Percentiles rank a stretch among this genome's conserved stretches.
Evolutionary conservation across 2,113 vertebrate species (phyloP).

Genomic region (Sebastes fasciatus): DNA sequence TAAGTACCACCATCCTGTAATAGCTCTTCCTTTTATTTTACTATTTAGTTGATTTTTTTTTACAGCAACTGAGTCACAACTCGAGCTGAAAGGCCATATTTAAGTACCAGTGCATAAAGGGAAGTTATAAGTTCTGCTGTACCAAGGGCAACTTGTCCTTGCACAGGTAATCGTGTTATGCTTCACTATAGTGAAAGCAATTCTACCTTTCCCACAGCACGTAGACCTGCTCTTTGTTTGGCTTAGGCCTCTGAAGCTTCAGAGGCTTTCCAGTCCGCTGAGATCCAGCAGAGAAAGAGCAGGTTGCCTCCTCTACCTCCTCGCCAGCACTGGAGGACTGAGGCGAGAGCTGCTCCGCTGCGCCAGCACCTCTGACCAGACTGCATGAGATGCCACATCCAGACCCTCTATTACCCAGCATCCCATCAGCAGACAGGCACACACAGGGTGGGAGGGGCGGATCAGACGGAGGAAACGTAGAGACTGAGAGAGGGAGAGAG

Average conservation of each 20-base stretch:
- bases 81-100: background rate
- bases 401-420: slow-evolving; percentile 13
- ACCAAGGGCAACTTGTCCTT: slow-evolving; percentile 15
- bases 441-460: slow-evolving; percentile 29
- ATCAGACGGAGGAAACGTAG: slow-evolving; percentile 34
- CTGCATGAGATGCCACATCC: slow-evolving; percentile 39
- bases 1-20: background rate
- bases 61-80: background rate
- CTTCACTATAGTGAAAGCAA: slow-evolving; percentile 15
- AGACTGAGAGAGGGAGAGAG: slow-evolving; percentile 21
- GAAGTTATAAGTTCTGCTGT: background rate
- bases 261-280: slow-evolving; percentile 45
- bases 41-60: background rate
- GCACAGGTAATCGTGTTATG: slow-evolving; percentile 20
- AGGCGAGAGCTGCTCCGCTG: slow-evolving; percentile 38
- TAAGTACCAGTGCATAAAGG: background rate
- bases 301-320: slow-evolving; percentile 23
- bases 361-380: slow-evolving; percentile 36
- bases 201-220: slow-evolving; percentile 31
- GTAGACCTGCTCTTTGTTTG: slow-evolving; percentile 48
- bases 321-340: background rate
- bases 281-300: slow-evolving; percentile 45
- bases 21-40: background rate
- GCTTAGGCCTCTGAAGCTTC: slow-evolving; percentile 35
- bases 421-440: slow-evolving; percentile 26